Evolutionary conservation across 2,113 vertebrate species (phyloP).

Genomic region (Oncorhynchus nerka): DNA sequence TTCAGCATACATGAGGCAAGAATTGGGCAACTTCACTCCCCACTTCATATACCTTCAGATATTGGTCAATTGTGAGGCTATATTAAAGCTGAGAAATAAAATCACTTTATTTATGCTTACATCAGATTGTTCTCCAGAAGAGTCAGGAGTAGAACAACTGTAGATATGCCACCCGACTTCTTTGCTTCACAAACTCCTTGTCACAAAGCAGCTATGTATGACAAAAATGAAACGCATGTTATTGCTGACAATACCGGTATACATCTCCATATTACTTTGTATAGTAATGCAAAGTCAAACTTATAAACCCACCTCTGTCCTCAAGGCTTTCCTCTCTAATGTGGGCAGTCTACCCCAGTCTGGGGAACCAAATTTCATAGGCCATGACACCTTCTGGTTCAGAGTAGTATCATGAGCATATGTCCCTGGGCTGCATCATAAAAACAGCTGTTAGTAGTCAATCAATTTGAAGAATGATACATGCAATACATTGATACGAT

Average conservation of each 20-base stretch:
- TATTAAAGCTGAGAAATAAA: not conserved
- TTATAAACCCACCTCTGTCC: slow-evolving; percentile 67
- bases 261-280: not conserved
- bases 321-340: slow-evolving; percentile 70
- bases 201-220: slow-evolving; percentile 74
- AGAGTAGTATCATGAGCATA: slow-evolving; percentile 56
- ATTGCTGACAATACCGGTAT: not conserved
- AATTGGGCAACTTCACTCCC: not conserved
- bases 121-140: not conserved
- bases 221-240: not conserved
- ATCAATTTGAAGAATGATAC: rapidly evolving
- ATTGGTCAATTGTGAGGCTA: not conserved
- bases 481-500: not conserved
- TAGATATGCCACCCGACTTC: slow-evolving; percentile 74
- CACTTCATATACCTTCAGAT: not conserved
- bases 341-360: slow-evolving; percentile 78
- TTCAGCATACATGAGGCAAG: not conserved
- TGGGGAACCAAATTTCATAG: slow-evolving; percentile 84
- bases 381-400: slow-evolving; percentile 78
- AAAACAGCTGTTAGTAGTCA: slow-evolving; percentile 26
- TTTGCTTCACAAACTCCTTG: slow-evolving; percentile 72
- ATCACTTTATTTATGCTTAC: not conserved
- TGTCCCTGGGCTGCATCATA: slow-evolving; percentile 74
- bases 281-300: not conserved
- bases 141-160: slow-evolving; percentile 58